Conservation (phyloP, 1,140 invertebrate species). For the Drosophila pandora region DNA sequence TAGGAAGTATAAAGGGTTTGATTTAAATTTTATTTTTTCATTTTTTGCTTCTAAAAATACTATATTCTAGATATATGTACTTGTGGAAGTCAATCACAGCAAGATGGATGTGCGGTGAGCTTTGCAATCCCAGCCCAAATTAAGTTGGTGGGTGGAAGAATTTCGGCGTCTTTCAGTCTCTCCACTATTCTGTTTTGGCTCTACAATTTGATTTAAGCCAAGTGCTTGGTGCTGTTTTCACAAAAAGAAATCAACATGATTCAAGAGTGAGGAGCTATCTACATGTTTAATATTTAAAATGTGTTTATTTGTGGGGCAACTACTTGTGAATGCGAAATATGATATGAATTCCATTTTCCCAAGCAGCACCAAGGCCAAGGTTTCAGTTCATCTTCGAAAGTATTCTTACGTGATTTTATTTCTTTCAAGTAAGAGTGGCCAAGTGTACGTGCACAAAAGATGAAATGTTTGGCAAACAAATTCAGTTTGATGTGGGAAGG, state of each 20-base stretch:
- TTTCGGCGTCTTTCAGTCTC: slow-evolving; percentile 12
- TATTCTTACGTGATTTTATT: slow-evolving; percentile 48
- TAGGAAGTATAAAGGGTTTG: no score
- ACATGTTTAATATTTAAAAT: background rate
- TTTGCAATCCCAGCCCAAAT: slow-evolving; percentile 24
- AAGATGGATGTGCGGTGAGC: slow-evolving; percentile 17
- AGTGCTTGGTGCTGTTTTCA: slow-evolving; percentile 5
- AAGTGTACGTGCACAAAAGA: slow-evolving; percentile 36
- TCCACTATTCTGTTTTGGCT: slow-evolving; percentile 30
- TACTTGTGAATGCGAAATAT: background rate
- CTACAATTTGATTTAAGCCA: slow-evolving; percentile 36
- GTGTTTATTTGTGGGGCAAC: background rate
- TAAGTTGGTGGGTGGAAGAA: slow-evolving; percentile 24
- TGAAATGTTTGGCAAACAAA: slow-evolving; percentile 25
- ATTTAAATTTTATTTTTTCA: no score
- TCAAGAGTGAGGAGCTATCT: background rate
- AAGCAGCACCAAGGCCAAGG: slow-evolving; percentile 8
- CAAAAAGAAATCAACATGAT: slow-evolving; percentile 21
- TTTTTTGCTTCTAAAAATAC: slow-evolving; percentile 8
- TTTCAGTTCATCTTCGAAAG: slow-evolving; percentile 19
- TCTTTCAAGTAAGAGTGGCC: background rate
- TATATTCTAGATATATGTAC: background rate
- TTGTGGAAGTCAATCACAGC: slow-evolving; percentile 30
- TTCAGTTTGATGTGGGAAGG: slow-evolving; percentile 1
- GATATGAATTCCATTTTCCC: slow-evolving; percentile 1